A percentile compares a stretch with the other conserved stretches of the same genome.
phyloP scores from a whole-genome alignment of 1,140 invertebrate species.

The Oedothorax gibbosus region DNA sequence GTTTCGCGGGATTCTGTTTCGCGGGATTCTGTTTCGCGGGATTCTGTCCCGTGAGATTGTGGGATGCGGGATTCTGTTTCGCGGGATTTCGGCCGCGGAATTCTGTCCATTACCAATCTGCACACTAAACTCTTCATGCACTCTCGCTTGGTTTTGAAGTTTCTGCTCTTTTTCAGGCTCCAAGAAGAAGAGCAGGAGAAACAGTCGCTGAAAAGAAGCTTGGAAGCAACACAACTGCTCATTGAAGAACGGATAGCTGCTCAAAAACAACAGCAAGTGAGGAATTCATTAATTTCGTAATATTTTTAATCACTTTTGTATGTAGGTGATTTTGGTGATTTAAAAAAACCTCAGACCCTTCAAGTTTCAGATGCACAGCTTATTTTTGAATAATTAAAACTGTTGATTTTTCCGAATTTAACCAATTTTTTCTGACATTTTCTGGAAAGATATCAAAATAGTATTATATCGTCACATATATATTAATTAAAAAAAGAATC shows the following conservation, averaged over 20 bases:
- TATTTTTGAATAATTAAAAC: no score
- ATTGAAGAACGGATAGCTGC: conserved; percentile 40
- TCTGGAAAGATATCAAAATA: no score
- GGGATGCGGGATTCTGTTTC: background rate
- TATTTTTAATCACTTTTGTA: background rate
- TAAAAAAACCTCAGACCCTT: no score
- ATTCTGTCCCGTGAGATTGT: background rate
- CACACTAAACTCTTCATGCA: background rate
- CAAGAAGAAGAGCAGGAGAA: conserved; percentile 21
- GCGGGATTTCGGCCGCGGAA: background rate
- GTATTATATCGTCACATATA: no score
- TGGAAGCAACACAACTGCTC: conserved; percentile 45
- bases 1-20: no score
- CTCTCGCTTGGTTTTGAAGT: background rate
- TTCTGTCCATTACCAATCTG: background rate
- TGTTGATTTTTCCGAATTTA: no score
- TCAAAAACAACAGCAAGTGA: conserved; percentile 27
- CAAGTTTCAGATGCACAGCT: no score
- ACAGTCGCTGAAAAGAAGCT: conserved; percentile 35
- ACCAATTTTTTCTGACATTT: no score
- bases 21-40: background rate
- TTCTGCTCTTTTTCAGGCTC: background rate
- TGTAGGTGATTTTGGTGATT: no score
- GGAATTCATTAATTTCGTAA: background rate
- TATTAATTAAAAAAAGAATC: no score